Evolutionary conservation across 2,888 invertebrate genomes (phyloP).

Genomic region (Cybosia mesomella): DNA sequence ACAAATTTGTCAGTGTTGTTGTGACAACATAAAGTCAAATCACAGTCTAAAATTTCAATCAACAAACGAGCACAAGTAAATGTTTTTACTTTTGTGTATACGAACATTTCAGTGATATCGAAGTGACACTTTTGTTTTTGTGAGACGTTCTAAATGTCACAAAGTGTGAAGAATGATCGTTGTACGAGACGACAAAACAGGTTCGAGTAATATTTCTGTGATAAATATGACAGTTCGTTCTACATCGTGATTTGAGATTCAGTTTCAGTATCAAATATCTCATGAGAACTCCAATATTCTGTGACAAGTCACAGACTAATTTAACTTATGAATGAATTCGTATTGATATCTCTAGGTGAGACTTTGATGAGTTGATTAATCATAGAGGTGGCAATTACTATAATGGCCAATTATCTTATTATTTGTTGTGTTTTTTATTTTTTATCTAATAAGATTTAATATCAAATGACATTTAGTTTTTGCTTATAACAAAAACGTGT

Average conservation of each 20-base stretch:
- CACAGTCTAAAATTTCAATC: conserved; percentile 21
- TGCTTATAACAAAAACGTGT: conserved; percentile 18
- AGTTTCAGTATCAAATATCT: conserved; percentile 35
- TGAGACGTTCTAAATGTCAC: conserved; percentile 56
- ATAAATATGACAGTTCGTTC: conserved; percentile 51
- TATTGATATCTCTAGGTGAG: conserved; percentile 27
- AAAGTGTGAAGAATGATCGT: conserved; percentile 57
- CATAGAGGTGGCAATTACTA: conserved; percentile 34
- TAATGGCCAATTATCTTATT: not conserved
- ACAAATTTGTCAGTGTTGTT: conserved; percentile 30
- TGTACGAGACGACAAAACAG: conserved; percentile 58
- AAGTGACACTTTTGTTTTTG: conserved; percentile 55
- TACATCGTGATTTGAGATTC: conserved; percentile 42
- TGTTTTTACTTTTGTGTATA: conserved; percentile 33
- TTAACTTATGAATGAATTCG: conserved; percentile 23
- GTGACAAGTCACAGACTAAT: conserved; percentile 22
- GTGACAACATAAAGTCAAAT: conserved; percentile 16
- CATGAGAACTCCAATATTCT: conserved; percentile 20
- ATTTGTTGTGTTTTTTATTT: conserved; percentile 15
- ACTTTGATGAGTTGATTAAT: conserved; percentile 27
- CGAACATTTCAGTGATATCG: conserved; percentile 31
- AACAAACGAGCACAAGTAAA: conserved; percentile 10
- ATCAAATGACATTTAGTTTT: conserved; percentile 37
- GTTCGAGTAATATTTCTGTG: conserved; percentile 51
- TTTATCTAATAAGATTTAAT: conserved; percentile 27